These are phyloP conservation scores for Trachurus trachurus DNA, from an alignment of 2,797 vertebrate genomes.

Conservation along the genomic window DNA sequence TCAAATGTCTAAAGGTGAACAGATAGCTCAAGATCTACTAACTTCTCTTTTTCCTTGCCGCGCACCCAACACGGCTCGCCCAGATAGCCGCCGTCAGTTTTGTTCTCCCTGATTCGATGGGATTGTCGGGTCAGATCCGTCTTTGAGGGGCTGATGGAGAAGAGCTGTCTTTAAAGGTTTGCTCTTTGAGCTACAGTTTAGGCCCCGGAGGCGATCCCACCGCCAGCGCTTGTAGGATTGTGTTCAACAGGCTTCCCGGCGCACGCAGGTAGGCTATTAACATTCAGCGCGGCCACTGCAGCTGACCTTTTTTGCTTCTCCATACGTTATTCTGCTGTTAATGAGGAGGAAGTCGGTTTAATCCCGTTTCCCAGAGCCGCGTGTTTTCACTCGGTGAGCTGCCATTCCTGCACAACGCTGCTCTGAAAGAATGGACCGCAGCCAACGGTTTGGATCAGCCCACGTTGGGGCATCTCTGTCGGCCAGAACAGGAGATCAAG, in stretches of 20 bases:
- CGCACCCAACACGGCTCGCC: neutral
- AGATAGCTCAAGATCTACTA: constrained; percentile 25
- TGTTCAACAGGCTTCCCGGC: constrained; percentile 32
- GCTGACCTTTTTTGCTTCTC: constrained; percentile 68
- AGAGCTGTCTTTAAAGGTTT: neutral
- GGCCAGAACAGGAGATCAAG: neutral
- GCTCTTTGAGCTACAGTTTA: neutral
- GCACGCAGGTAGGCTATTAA: constrained; percentile 36
- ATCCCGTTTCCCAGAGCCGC: neutral
- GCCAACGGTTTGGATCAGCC: neutral
- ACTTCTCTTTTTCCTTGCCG: constrained; percentile 18
- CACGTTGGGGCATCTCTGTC: neutral
- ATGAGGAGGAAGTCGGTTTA: constrained; percentile 60
- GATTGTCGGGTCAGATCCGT: constrained; percentile 6
- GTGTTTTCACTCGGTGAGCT: constrained; percentile 28
- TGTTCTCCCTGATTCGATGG: constrained; percentile 20
- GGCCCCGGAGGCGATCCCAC: constrained; percentile 1
- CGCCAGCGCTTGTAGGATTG: neutral
- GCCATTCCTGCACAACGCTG: neutral
- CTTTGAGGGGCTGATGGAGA: neutral
- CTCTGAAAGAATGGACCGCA: neutral
- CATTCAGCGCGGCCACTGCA: constrained; percentile 47
- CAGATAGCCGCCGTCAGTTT: neutral
- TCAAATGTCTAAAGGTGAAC: constrained; percentile 52
- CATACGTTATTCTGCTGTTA: constrained; percentile 52